Evolutionary conservation across 2,888 invertebrate genomes (phyloP), one percentile per base, ranked within the genome.

Genomic region (Drosophila meridionalis): DNA sequence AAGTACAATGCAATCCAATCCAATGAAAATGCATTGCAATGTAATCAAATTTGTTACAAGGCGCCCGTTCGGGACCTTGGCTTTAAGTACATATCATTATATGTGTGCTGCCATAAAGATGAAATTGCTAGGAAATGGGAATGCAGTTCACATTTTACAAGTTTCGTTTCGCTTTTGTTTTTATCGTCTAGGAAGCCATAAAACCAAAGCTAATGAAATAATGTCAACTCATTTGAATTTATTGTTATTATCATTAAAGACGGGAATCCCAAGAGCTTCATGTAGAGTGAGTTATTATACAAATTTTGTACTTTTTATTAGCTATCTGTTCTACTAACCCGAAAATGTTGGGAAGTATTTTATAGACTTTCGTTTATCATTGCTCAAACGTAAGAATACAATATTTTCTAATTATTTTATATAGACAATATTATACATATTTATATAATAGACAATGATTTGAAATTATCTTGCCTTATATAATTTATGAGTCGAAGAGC

Each of bases 31-130:
- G 57, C 65, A 69, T 47, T 68, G 69, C 66, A 65, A 63, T 66
- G 56, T 69, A 85, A 76, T 78, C 69, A 70, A 70, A 78, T 65
- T 66, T 63, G 71, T 63, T 76, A 76, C 61, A 68, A 58, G 72
- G 67, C 63, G 61, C 32, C 67, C 30, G 48, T 50, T 47, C 32
- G 55, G 53, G 66, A 66, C 76, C 79, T 72, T 69, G 65, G 60
- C 65, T 63, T 38, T 61, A 65, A 74, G 74, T 78, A 77, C 65
- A 69, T 69, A 71, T 78, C 52, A 75, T 68, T 38, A 47, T 48
- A 9, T 45, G 52, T 43, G 53, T 30, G 59, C 43, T 57, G 57
- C 30, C 52, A 69, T 71, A 69, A 61, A 71, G 70, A 71, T 62
- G 69, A 43, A 61, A 52, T 36, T 59, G 59, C 60, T 30, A 57